Base-by-base conservation (phyloP, 2,888 invertebrate genomes). In the Panzeria rudis region DNA sequence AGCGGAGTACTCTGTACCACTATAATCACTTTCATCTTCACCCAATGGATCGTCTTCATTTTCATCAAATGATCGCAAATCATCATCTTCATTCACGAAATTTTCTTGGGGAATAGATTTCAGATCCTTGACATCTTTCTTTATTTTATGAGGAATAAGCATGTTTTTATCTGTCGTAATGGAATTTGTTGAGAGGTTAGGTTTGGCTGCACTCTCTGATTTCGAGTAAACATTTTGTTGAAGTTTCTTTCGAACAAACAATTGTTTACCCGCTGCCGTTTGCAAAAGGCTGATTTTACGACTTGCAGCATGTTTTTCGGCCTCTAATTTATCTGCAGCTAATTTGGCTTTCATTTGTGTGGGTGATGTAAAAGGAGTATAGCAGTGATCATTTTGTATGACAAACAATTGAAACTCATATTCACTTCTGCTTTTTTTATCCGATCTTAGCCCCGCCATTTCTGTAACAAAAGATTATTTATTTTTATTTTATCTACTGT, bases 351-450 rank as follows among this genome's bases (percentile, higher is more conserved):
- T 90, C 85, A 91, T 91, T 89, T 94, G 94, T 88, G 94, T 94
- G 38, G 95, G 95, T 78, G 95, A 95, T 41, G 94, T 95, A 47
- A 95, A 94, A 61, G 95, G 94, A 59, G 97, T 97, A 88, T 97
- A 97, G 90, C 97, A 97, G 90, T 97, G 97, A 91, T 97, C 97
- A 93, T 97, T 95, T 89, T 95, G 94, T 88, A 96, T 95, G 5
- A 96, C 88, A 76, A 89, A 89, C 35, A 92, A 66, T 54, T 91
- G 88, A 20, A 92, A 92, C 69, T 92, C 92, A n/a, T 89, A 89
- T 72, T 92, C 92, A 8, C 91, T 89, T 35, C 90, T 90, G 13
- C 90, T 89, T 69, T 91, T 90, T 17, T 89, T 88, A n/a, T 91
- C 88, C 17, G 92, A 90, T 7, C 92, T 87, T 13, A 85, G 44